These are phyloP conservation scores for Sinelater perroti DNA, from an alignment of 2,888 invertebrate species.

Conservation along the genomic window DNA sequence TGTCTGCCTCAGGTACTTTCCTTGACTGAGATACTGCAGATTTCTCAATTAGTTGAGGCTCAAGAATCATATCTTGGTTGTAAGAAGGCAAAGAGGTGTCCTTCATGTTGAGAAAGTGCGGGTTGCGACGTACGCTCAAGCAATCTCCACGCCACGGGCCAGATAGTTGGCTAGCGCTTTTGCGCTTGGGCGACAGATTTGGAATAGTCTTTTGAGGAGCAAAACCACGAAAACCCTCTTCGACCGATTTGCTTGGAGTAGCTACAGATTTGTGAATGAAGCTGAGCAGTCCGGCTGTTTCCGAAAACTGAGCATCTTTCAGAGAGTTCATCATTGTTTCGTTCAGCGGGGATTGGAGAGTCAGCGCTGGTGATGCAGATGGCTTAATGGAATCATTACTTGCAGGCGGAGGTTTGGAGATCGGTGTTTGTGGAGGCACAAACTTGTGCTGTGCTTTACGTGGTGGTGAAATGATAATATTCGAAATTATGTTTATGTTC, in stretches of 20 bases:
- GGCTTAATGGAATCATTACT: neutral
- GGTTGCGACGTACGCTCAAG: constrained; percentile 39
- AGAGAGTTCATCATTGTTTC: neutral
- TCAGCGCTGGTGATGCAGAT: neutral
- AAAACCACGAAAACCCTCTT: constrained; percentile 1
- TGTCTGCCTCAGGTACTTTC: too few relatives aligned
- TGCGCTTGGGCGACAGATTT: too few relatives aligned
- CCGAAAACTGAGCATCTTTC: too few relatives aligned
- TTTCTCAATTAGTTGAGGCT: constrained; percentile 43
- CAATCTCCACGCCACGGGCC: constrained; percentile 44
- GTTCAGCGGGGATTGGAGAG: neutral
- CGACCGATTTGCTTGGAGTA: too few relatives aligned
- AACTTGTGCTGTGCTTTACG: neutral
- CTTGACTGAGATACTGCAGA: neutral
- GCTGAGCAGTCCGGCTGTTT: neutral
- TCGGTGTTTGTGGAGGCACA: neutral
- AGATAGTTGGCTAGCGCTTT: too few relatives aligned
- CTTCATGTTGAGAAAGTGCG: constrained; percentile 44
- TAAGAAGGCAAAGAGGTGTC: constrained; percentile 40
- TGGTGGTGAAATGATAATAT: constrained; percentile 6
- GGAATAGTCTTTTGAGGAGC: too few relatives aligned
- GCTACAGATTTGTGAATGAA: too few relatives aligned
- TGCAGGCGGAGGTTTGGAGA: neutral
- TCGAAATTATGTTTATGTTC: constrained; percentile 11
- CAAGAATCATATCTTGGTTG: constrained; percentile 45